Percentiles rank a stretch among this genome's conserved stretches.
These are phyloP conservation scores for Entosphenus tridentatus DNA, from an alignment of 2,113 vertebrate genomes.

Conservation along the genomic window DNA sequence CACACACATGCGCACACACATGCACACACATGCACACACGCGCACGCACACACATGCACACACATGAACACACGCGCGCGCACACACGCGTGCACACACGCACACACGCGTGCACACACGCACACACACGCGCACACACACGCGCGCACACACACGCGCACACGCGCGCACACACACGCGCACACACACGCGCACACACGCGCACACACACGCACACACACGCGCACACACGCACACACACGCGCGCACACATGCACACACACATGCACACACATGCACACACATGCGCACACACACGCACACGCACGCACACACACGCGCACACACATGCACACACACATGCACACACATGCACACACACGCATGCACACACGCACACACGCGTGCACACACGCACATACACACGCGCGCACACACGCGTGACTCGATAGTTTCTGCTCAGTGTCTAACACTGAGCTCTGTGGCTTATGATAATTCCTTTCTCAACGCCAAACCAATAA, in stretches of 20 bases:
- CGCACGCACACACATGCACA: neutral
- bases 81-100: neutral
- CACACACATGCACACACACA: neutral
- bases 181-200: neutral
- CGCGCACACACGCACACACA: neutral
- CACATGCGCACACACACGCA: neutral
- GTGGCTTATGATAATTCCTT: too few relatives aligned
- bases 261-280: neutral
- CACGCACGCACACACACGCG: neutral
- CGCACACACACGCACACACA: neutral
- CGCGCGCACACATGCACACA: neutral
- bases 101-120: neutral
- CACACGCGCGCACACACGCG: neutral
- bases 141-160: neutral
- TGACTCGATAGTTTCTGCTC: too few relatives aligned
- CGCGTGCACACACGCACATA: neutral
- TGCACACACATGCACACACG: neutral
- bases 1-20: neutral
- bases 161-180: neutral
- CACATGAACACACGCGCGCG: too few relatives aligned
- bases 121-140: neutral
- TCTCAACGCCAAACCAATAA: too few relatives aligned
- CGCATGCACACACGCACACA: neutral
- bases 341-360: neutral
- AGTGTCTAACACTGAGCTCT: too few relatives aligned